These are phyloP conservation scores for Spea hammondii DNA, from an alignment of 2,797 vertebrate species.

Conservation along the genomic window DNA sequence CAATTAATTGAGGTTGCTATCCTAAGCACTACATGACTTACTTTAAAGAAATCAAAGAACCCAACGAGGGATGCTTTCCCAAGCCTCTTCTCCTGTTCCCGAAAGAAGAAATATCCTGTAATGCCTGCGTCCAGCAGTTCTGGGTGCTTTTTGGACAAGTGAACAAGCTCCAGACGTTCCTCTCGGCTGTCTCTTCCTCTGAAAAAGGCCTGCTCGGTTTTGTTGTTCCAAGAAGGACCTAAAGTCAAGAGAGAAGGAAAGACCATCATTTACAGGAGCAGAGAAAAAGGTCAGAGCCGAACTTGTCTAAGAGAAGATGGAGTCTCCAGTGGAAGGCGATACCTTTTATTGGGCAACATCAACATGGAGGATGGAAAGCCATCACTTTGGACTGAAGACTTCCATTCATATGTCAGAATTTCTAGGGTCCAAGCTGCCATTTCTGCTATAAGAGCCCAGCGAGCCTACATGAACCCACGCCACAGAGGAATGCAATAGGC, in stretches of 20 bases:
- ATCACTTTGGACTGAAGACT: too few relatives aligned
- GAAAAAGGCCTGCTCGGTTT: conserved; percentile 84
- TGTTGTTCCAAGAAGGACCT: conserved; percentile 87
- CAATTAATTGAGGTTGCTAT: too few relatives aligned
- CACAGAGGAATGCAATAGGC: too few relatives aligned
- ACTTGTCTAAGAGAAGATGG: not conserved
- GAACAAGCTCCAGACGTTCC: conserved; percentile 81
- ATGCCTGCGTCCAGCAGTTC: conserved; percentile 89
- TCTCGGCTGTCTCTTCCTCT: conserved; percentile 89
- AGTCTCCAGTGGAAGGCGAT: not conserved
- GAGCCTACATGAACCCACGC: too few relatives aligned
- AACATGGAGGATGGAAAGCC: too few relatives aligned
- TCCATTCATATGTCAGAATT: too few relatives aligned
- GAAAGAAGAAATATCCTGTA: conserved; percentile 93
- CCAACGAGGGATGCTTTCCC: conserved; percentile 83
- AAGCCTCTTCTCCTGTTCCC: conserved; percentile 82
- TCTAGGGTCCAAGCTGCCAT: too few relatives aligned
- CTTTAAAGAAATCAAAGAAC: conserved; percentile 97
- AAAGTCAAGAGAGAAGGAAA: not conserved
- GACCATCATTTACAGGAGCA: not conserved
- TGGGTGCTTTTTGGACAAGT: conserved; percentile 78
- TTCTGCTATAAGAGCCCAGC: too few relatives aligned
- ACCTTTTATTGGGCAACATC: too few relatives aligned
- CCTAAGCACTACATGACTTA: conserved; percentile 54
- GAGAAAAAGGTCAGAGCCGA: not conserved